Evolutionary conservation across 2,888 invertebrate species (phyloP).

Genomic region (Epistrophe eligans): DNA sequence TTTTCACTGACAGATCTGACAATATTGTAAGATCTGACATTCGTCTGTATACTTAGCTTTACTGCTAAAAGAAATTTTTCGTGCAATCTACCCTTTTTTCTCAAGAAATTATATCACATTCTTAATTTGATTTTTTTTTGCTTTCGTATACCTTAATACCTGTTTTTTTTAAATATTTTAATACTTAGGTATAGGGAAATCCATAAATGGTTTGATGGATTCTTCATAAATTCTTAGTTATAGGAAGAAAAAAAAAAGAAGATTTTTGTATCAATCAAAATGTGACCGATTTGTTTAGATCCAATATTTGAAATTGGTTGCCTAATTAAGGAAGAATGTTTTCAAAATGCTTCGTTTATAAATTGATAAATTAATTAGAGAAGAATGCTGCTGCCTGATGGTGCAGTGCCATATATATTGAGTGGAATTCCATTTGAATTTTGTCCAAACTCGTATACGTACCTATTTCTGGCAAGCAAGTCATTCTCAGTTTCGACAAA

Average conservation of each 20-base stretch:
- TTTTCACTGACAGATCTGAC: too few species aligned
- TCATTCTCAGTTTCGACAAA: slow-evolving; percentile 36
- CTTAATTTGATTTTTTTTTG: too few species aligned
- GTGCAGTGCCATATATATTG: background rate
- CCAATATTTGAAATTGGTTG: slow-evolving; percentile 2
- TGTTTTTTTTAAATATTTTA: too few species aligned
- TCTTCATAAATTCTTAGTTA: background rate
- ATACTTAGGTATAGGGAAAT: too few species aligned
- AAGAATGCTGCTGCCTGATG: slow-evolving; percentile 44
- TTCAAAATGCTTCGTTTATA: background rate
- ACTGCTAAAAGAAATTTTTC: too few species aligned
- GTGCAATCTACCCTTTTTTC: too few species aligned
- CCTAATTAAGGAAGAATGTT: slow-evolving; percentile 39
- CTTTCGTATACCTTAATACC: too few species aligned
- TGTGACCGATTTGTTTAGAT: slow-evolving; percentile 8
- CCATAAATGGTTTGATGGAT: too few species aligned
- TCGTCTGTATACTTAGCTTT: too few species aligned
- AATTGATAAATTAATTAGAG: slow-evolving; percentile 40
- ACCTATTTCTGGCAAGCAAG: slow-evolving; percentile 6
- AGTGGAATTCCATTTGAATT: background rate
- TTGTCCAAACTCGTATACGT: background rate
- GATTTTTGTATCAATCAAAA: background rate
- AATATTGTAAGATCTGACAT: too few species aligned
- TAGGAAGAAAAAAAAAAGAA: background rate
- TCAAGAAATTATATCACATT: too few species aligned